Conservation (phyloP, 2,113 vertebrate species). For the Epinephelus cyanopodus region DNA sequence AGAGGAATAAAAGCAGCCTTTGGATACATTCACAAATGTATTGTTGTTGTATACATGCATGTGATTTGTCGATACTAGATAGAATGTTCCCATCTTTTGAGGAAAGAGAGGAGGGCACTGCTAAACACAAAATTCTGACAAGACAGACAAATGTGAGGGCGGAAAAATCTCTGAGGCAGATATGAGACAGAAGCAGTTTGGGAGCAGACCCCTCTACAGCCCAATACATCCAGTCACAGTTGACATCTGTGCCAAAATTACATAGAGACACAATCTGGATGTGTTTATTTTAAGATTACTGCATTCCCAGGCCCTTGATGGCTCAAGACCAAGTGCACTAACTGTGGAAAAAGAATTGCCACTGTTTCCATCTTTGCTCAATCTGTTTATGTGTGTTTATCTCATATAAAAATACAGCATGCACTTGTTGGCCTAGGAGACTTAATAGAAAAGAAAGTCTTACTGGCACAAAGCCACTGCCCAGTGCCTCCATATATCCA, state of each 20-base stretch:
- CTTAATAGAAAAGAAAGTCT: neutral
- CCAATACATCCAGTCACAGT: neutral
- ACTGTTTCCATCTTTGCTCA: slow-evolving; percentile 59
- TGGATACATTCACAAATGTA: no score
- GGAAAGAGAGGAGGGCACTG: no score
- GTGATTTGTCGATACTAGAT: no score
- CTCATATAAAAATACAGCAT: neutral
- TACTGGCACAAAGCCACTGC: neutral
- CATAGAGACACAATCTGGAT: slow-evolving; percentile 36
- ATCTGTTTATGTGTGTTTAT: slow-evolving; percentile 60
- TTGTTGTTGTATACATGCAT: no score
- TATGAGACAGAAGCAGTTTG: no score
- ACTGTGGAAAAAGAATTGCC: slow-evolving; percentile 31
- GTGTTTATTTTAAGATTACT: slow-evolving; percentile 67
- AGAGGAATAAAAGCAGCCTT: no score
- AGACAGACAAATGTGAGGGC: no score
- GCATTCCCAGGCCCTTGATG: slow-evolving; percentile 35
- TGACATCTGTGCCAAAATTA: slow-evolving; percentile 30
- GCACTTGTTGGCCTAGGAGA: neutral
- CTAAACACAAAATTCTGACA: no score
- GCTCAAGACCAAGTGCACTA: slow-evolving; percentile 37
- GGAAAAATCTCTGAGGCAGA: no score
- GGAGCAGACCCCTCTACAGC: neutral
- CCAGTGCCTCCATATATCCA: no score
- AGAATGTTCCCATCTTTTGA: no score